Conservation (phyloP, 2,113 vertebrate genomes). For the Myanophis thanlyinensis region DNA sequence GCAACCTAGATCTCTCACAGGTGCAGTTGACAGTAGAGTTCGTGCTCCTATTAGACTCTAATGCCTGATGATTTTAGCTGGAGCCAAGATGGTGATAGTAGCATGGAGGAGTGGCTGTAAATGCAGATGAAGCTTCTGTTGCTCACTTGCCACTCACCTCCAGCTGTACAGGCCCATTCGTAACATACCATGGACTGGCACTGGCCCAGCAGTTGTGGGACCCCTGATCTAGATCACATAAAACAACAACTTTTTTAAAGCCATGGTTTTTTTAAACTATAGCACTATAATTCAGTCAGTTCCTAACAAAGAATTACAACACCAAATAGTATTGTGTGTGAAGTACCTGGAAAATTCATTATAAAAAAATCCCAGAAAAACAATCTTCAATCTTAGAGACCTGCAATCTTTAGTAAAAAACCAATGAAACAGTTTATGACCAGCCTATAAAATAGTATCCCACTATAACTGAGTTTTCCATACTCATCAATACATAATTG, state of each 20-base stretch:
- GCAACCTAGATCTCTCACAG: background rate
- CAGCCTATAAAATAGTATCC: background rate
- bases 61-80: no score
- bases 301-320: background rate
- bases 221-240: background rate
- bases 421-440: background rate
- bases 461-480: background rate
- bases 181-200: background rate
- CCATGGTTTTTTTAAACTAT: background rate
- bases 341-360: background rate
- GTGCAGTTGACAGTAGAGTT: background rate
- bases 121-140: background rate
- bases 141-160: background rate
- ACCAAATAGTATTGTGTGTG: background rate
- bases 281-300: background rate
- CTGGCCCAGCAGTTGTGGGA: background rate
- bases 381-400: background rate
- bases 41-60: no score
- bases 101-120: background rate
- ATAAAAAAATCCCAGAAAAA: background rate
- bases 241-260: background rate
- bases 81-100: no score
- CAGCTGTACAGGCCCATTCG: background rate
- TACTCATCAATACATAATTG: background rate
- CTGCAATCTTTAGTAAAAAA: background rate